phyloP scores from a whole-genome alignment of 1,140 invertebrate species.

The Temnothorax nylanderi region DNA sequence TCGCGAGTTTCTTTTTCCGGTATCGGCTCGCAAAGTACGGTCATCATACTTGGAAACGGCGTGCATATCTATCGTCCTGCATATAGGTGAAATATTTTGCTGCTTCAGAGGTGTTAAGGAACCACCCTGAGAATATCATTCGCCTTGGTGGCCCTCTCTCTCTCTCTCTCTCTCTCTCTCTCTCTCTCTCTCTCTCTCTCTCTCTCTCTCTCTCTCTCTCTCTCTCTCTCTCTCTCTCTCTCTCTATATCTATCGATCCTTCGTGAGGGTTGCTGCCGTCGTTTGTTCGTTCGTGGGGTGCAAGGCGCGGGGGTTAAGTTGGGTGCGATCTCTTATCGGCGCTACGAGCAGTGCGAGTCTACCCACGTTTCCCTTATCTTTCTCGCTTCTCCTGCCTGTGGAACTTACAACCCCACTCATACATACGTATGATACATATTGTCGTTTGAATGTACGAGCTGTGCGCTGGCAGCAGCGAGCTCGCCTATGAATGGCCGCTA shows the following conservation, averaged over 20 bases:
- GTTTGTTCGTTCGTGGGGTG: constrained; percentile 66
- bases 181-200: not conserved
- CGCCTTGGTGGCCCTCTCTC: constrained; percentile 27
- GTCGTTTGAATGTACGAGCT: constrained; percentile 69
- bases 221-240: too few species aligned
- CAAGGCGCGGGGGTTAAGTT: constrained; percentile 76
- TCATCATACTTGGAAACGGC: constrained; percentile 54
- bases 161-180: not conserved
- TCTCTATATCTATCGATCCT: not conserved
- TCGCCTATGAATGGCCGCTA: constrained; percentile 53
- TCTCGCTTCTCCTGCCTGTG: constrained; percentile 64
- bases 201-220: not conserved
- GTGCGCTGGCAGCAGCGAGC: constrained; percentile 2
- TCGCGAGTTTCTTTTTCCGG: constrained; percentile 53
- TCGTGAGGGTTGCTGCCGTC: constrained; percentile 43
- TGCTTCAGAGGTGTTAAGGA: constrained; percentile 39
- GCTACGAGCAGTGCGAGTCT: constrained; percentile 77
- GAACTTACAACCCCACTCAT: constrained; percentile 69
- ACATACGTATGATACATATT: constrained; percentile 74
- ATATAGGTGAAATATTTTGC: constrained; percentile 55
- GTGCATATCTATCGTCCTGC: constrained; percentile 41
- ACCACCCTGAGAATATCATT: constrained; percentile 54
- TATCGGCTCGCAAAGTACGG: constrained; percentile 50
- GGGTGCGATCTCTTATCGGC: constrained; percentile 80
- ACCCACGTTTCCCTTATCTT: constrained; percentile 83